Base-by-base conservation (phyloP, 2,797 vertebrate species). In the Anabacerthia variegaticeps region DNA sequence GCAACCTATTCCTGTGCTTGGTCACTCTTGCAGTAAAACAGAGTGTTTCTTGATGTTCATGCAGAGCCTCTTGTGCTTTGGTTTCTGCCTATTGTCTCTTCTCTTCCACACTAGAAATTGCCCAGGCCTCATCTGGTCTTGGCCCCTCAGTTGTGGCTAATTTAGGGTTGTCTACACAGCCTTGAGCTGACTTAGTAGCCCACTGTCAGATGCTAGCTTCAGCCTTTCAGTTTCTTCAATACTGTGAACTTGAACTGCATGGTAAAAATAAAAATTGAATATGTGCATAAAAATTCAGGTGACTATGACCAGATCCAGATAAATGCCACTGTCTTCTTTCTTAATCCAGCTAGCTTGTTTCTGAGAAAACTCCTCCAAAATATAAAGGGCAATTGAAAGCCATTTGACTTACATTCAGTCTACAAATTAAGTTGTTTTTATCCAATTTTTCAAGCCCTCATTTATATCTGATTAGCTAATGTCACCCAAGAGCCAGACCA, bases 401-500 rank as follows among this genome's bases (percentile, higher is more conserved):
- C 54, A 85, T 85, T 88, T 89, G 61, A 78, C 56, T 91, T 92
- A 58, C 41, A 75, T 75, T 49, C 69, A 59, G 51, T 66, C 90
- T 84, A 86, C 30, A 88, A 92, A 94, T 91, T 84, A 91, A 59
- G 69, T 85, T 95, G 72, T 0, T 93, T 92, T 83, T 61, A 83
- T 78, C 49, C 51, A 88, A 80, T 96, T 95, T 96, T 96, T 80
- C 76, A 95, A 90, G 44, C 2, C 26, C 66, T 89, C 1, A 0
- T 91, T 96, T 94, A 89, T 89, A 91, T 89, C 58, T 91, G 71
- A 88, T 95, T 94, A 94, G 54, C 49, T 94, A 94, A 92, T 75
- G 80, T 83, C 89, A 95, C 85, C 78, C 58, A 83, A 89, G 78
- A 96, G 78, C 72, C 44, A 62, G 48, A 52, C 51, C 69, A 93